A percentile compares a stretch with the other conserved stretches of the same genome.
Conservation (phyloP, 2,888 invertebrate species). For the Harpalus rufipes region DNA sequence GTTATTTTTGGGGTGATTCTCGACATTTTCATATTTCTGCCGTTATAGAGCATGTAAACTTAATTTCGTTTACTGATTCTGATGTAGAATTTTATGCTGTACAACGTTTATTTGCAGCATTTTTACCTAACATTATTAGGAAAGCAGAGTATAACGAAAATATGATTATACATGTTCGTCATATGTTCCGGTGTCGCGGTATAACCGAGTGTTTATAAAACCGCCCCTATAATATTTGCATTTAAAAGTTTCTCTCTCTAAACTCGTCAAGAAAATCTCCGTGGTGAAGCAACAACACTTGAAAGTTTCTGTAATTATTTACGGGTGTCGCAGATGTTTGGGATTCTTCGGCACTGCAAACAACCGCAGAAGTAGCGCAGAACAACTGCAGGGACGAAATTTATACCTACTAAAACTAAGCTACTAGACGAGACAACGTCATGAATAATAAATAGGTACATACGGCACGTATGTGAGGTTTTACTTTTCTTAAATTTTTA, state of each 20-base stretch:
- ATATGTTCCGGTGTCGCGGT: no score
- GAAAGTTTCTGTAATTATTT: slow-evolving; percentile 27
- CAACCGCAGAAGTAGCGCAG: background rate
- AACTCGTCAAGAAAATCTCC: background rate
- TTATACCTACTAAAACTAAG: slow-evolving; percentile 5
- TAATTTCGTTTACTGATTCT: no score
- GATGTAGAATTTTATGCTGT: no score
- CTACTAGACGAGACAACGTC: background rate
- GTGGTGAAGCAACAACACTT: slow-evolving; percentile 35
- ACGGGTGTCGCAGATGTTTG: slow-evolving; percentile 50
- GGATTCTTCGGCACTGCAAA: slow-evolving; percentile 40
- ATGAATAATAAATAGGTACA: slow-evolving; percentile 4
- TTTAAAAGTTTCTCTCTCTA: background rate
- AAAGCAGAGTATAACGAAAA: no score
- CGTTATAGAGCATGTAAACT: no score
- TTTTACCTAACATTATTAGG: no score
- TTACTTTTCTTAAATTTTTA: slow-evolving; percentile 5
- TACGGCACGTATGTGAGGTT: background rate
- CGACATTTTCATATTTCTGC: no score
- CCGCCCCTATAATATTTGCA: background rate
- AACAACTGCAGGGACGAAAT: slow-evolving; percentile 38
- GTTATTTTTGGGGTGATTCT: no score
- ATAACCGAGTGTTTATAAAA: no score
- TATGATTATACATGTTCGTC: no score
- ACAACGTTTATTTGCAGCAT: no score